Evolutionary conservation across 2,888 invertebrate genomes (phyloP).

Genomic region (Onchidella celtica): DNA sequence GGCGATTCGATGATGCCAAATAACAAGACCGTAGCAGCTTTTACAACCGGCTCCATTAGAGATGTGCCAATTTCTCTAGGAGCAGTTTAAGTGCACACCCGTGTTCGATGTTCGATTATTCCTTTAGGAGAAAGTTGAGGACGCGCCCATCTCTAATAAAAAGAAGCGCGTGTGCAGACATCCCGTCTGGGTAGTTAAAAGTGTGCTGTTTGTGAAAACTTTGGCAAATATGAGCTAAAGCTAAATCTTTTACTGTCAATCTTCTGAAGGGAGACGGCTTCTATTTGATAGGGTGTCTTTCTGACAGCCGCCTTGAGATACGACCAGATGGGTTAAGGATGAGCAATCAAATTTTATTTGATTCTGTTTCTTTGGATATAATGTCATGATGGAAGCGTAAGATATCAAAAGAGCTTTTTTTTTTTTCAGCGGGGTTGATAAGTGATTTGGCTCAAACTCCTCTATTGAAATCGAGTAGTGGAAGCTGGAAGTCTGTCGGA

Average conservation of each 20-base stretch:
- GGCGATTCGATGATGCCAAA: not conserved
- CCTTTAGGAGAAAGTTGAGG: not conserved
- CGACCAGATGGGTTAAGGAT: no score
- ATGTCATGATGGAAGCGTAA: no score
- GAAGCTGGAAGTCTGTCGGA: no score
- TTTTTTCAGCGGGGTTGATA: no score
- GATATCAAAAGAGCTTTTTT: no score
- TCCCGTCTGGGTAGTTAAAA: not conserved
- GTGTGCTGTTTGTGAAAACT: slow-evolving; percentile 2
- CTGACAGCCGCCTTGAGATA: no score
- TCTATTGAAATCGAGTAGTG: no score
- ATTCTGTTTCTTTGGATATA: no score
- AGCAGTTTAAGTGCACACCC: slow-evolving; percentile 29
- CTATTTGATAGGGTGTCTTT: no score
- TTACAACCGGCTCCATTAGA: slow-evolving; percentile 25
- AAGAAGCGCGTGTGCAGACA: slow-evolving; percentile 7
- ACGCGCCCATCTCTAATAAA: not conserved
- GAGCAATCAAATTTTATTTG: no score
- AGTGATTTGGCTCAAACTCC: no score
- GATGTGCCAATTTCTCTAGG: not conserved
- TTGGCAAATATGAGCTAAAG: slow-evolving; percentile 12
- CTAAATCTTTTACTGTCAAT: slow-evolving; percentile 8
- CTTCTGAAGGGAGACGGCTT: no score
- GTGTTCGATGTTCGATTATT: slow-evolving; percentile 28
- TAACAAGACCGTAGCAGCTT: not conserved